Base-by-base conservation (phyloP, 2,113 vertebrate genomes). In the Theropithecus gelada region DNA sequence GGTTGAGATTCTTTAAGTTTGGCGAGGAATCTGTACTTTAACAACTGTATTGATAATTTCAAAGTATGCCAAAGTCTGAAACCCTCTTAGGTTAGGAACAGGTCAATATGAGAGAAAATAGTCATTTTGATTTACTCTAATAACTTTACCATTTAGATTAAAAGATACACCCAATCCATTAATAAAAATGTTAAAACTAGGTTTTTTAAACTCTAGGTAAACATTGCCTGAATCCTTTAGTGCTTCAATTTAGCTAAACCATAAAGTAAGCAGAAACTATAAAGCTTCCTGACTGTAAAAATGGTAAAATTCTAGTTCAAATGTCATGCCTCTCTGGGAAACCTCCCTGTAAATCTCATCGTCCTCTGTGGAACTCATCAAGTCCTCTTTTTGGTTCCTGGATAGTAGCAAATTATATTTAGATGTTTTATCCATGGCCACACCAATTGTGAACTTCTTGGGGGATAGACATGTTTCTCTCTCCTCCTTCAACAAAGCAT, bases 141-240 rank as follows among this genome's bases (percentile, higher is more conserved):
- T 61, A 95, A 72, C 1, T 48, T 85, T 68, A 92, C 45, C 25
- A 18, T 43, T 93, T 70, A 30, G 20, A 92, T 89, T 92, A 84
- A 87, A 95, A 90, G 38, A 78, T 72, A n/a, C 10, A 93, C 11
- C 25, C 27, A 3, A 90, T 79, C 30, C 78, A 14, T 61, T 86
- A 88, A 92, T 90, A 76, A 88, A 88, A 55, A 90, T 50, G 85
- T 75, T 55, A 12, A 90, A 78, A 87, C 40, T 75, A 92, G n/a
- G 43, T 61, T 95, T 79, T 93, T 52, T 80, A 94, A 66, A 32
- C 32, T 48, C 22, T 61, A 6, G 64, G 76, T 86, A 90, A 79
- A 55, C 81, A 45, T 18, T 86, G 6, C 22, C 68, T 75, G 16
- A 92, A 35, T 87, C 43, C n/a, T n/a, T 90, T 38, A 55, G 23